Evolutionary conservation across 1,140 invertebrate species (phyloP), one percentile per base, ranked within the genome.

Genomic region (Calosoma granatense): DNA sequence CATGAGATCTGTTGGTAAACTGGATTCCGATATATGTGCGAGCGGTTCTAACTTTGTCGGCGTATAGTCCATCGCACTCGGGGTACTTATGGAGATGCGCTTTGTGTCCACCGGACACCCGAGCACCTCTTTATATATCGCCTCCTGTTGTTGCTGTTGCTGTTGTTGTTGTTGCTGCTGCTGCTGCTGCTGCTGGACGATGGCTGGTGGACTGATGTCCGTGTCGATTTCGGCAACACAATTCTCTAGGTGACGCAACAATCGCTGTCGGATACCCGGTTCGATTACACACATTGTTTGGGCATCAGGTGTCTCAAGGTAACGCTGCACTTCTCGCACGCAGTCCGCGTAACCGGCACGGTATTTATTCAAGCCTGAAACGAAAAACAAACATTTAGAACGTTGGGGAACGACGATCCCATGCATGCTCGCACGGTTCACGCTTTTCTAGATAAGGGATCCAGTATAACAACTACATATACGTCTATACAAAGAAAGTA

Each of bases 281-380:
- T 89, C 87, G 51, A 83, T 76, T 43, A 79, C 61, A 2, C 81
- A 77, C 54, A 79, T 79, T 22, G 81, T 80, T 56, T 79, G 82
- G n/a, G 80, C 78, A 60, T 84, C 82, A 2, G 82, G 82, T 0
- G 81, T 82, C 60, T 82, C 81, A 56, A 84, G 67, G 61, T 83
- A 84, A 1, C 81, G 74, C 26, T 81, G 81, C 20, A 83, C 76
- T 76, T 92, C 88, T 58, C 82, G 73, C 0, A 87, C 85, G 66
- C 89, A 92, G 70, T 91, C 89, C 65, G 85, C 79, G 71, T 88
- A 92, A 1, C 89, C 89, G 22, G 86, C 83, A 53, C 74, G 69
- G 63, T 79, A 79, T 64, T 77, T 77, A 58, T 77, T 75, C 4
- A 78, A 76, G 67, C 71, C 82, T 81, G 64, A 62, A 73, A 39